Evolutionary conservation across 2,888 invertebrate genomes (phyloP).

Genomic region (Acleris emargana): DNA sequence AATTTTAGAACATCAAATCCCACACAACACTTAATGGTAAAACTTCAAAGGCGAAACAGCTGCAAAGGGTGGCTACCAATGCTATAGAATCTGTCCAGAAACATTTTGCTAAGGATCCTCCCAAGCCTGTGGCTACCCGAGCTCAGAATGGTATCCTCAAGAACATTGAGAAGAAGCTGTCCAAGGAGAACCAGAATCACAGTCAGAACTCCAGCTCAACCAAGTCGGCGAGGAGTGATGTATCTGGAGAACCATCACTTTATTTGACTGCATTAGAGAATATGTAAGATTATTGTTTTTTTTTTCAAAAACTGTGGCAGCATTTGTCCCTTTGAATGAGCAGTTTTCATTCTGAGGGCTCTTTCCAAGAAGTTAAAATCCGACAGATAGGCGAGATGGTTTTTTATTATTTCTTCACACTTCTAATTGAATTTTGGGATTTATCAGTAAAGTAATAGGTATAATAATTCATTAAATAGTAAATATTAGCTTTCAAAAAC

Average conservation of each 20-base stretch:
- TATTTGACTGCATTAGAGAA: conserved; percentile 91
- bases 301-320: too few species aligned
- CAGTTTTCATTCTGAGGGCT: too few species aligned
- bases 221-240: conserved; percentile 84
- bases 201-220: conserved; percentile 64
- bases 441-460: too few species aligned
- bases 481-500: too few species aligned
- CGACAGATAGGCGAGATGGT: too few species aligned
- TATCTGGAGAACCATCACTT: conserved; percentile 89
- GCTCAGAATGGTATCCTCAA: conserved; percentile 76
- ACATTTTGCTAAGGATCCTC: conserved; percentile 69
- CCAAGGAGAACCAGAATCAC: conserved; percentile 64
- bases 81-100: conserved; percentile 71
- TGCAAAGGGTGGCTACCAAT: conserved; percentile 68
- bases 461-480: too few species aligned
- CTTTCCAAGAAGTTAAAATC: too few species aligned
- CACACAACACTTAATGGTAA: conserved; percentile 63
- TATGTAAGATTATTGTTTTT: conserved; percentile 74
- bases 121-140: conserved; percentile 62
- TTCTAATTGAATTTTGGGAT: too few species aligned
- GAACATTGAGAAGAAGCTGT: conserved; percentile 65
- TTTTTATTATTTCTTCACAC: too few species aligned
- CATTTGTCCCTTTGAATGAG: too few species aligned
- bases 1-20: conserved; percentile 73
- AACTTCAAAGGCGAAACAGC: conserved; percentile 75